Evolutionary conservation across 2,113 vertebrate species (phyloP).

Genomic region (Nesogale talazaci): DNA sequence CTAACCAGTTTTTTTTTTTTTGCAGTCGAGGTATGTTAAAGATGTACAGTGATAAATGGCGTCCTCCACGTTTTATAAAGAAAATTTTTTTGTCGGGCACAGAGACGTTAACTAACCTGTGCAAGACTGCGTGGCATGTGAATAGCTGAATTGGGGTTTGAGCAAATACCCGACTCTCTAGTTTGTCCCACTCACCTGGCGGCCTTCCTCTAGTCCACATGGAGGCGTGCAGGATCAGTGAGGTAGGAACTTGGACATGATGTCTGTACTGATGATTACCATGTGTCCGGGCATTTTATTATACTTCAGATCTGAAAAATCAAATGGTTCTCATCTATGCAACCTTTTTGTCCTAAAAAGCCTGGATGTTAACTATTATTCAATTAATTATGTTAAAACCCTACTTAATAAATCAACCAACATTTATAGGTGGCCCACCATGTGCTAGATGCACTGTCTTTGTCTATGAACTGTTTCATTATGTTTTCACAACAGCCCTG

Average conservation of each 20-base stretch:
- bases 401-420: constrained; percentile 22
- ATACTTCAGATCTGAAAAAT: background rate
- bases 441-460: background rate
- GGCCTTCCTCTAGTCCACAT: background rate
- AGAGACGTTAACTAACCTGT: background rate
- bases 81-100: background rate
- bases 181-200: background rate
- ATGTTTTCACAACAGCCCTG: constrained; percentile 32
- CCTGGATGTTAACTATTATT: constrained; percentile 11
- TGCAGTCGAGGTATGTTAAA: background rate
- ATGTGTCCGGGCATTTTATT: background rate
- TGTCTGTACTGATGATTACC: background rate
- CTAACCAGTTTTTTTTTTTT: background rate
- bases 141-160: background rate
- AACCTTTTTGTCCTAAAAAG: constrained; percentile 13
- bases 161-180: constrained; percentile 10
- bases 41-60: background rate
- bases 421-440: background rate
- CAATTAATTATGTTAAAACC: constrained; percentile 51
- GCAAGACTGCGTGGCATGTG: background rate
- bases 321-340: constrained; percentile 28
- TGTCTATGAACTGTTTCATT: constrained; percentile 33
- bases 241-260: background rate
- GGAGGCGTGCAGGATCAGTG: background rate
- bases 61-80: background rate